Percentiles rank a stretch among this genome's conserved stretches.
Evolutionary conservation across 2,113 vertebrate genomes (phyloP).

Genomic region (Okapia johnstoni): DNA sequence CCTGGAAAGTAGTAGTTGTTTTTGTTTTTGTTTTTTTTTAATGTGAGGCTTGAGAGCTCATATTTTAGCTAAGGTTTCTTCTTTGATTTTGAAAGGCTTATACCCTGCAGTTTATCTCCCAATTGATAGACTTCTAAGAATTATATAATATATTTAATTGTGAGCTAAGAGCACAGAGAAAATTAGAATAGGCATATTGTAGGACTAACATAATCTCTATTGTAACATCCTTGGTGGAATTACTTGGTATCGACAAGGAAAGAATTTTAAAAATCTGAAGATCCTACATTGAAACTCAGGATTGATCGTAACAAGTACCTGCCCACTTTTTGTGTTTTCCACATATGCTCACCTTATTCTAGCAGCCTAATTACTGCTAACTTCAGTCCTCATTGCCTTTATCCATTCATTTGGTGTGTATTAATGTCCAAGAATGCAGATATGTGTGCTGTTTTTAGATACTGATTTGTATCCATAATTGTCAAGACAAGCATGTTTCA

Average conservation of each 20-base stretch:
- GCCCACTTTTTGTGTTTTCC: neutral
- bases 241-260: neutral
- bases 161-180: neutral
- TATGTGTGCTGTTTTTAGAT: neutral
- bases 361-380: neutral
- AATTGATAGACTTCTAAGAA: neutral
- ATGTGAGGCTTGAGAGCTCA: neutral
- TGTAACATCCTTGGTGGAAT: neutral
- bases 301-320: conserved; percentile 14
- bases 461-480: neutral
- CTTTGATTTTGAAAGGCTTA: neutral
- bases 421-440: conserved; percentile 5
- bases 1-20: neutral
- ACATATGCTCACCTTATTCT: neutral
- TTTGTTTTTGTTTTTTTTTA: neutral
- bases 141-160: neutral
- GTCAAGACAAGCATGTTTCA: neutral
- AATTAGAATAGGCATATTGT: neutral
- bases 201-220: neutral
- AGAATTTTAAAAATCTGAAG: neutral
- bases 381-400: neutral
- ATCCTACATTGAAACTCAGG: neutral
- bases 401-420: conserved; percentile 1
- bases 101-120: neutral
- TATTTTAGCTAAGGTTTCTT: neutral